These are phyloP conservation scores for Pedetes capensis DNA, from an alignment of 2,113 vertebrate species.

Conservation along the genomic window DNA sequence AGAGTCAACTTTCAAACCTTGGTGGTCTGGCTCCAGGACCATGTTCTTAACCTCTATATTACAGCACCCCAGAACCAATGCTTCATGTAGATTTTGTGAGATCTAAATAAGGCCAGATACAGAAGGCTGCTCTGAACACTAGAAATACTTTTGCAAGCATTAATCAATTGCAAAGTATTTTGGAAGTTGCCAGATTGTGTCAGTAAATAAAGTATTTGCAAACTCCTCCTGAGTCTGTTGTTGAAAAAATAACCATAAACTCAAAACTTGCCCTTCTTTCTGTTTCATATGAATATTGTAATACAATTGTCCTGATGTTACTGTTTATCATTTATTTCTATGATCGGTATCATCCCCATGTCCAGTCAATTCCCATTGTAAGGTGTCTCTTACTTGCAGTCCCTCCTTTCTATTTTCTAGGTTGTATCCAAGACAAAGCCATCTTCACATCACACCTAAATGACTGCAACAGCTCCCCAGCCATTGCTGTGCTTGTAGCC, in stretches of 20 bases:
- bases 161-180: background rate
- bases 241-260: background rate
- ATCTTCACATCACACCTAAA: background rate
- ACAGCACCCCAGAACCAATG: background rate
- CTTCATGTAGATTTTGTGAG: background rate
- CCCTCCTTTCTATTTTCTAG: background rate
- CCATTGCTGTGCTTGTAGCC: accelerated
- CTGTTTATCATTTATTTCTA: background rate
- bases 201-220: slow-evolving; percentile 28
- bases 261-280: background rate
- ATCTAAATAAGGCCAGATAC: background rate
- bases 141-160: background rate
- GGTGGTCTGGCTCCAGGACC: background rate
- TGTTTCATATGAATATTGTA: background rate
- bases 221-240: background rate
- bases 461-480: background rate
- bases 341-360: background rate
- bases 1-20: background rate
- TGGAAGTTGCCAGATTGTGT: background rate
- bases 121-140: background rate
- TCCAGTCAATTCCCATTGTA: background rate
- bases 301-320: background rate
- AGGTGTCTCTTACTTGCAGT: background rate
- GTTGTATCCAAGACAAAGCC: background rate
- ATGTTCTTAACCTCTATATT: background rate